Percentiles rank a stretch among this genome's conserved stretches.
phyloP scores from a whole-genome alignment of 1,140 invertebrate species.

The Drosophila truncata region DNA sequence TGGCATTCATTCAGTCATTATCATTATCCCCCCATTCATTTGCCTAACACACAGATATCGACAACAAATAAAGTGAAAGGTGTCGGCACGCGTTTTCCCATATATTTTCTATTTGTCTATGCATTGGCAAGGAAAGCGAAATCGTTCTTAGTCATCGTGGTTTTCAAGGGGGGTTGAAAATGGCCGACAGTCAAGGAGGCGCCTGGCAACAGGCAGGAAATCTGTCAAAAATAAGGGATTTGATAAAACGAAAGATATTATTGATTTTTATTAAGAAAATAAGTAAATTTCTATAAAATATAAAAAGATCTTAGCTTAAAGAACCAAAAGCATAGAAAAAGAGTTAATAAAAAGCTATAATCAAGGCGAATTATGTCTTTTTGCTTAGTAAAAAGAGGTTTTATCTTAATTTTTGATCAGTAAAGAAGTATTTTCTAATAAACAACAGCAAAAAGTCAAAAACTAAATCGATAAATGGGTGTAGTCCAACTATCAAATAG shows the following conservation, averaged over 20 bases:
- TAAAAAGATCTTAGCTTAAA: background rate
- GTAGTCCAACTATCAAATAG: background rate
- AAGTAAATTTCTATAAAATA: background rate
- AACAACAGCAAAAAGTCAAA: background rate
- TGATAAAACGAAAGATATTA: background rate
- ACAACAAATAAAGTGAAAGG: constrained; percentile 75
- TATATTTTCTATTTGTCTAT: constrained; percentile 42
- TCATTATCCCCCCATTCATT: constrained; percentile 57
- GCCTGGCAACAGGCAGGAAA: constrained; percentile 26
- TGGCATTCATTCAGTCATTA: constrained; percentile 51
- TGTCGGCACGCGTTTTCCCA: constrained; percentile 65
- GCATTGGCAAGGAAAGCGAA: constrained; percentile 28
- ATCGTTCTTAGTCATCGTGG: constrained; percentile 40
- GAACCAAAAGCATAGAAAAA: background rate
- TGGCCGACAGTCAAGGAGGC: background rate
- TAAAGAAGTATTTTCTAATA: no score
- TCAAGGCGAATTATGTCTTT: no score
- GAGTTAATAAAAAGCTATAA: background rate
- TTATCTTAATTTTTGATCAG: background rate
- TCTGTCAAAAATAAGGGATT: background rate
- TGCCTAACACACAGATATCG: constrained; percentile 45
- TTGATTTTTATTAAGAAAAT: background rate
- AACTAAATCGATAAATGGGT: constrained; percentile 2
- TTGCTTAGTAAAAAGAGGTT: background rate
- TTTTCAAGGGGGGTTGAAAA: background rate